Conservation (phyloP, 1,140 invertebrate species). For the Atta texana region DNA sequence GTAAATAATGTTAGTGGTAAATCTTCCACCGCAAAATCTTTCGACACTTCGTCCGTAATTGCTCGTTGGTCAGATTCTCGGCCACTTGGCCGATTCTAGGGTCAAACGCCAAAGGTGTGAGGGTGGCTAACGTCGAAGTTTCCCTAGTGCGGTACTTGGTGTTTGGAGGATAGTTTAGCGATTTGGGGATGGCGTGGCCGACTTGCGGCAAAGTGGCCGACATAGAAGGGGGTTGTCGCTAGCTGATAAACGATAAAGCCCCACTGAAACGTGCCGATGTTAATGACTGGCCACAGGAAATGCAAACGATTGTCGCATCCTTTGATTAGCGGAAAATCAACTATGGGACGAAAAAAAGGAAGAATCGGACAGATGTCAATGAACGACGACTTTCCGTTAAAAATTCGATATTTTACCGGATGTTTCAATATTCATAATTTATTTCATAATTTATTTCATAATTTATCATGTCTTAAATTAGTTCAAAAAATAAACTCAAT, state of each 20-base stretch:
- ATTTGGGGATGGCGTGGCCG: slow-evolving; percentile 78
- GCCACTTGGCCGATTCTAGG: slow-evolving; percentile 75
- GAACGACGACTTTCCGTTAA: slow-evolving; percentile 22
- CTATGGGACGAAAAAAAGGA: slow-evolving; percentile 45
- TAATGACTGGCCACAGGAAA: slow-evolving; percentile 61
- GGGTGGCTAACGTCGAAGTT: slow-evolving; percentile 77
- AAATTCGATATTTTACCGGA: slow-evolving; percentile 30
- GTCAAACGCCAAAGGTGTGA: slow-evolving; percentile 71
- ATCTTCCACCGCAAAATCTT: slow-evolving; percentile 70
- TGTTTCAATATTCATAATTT: background rate
- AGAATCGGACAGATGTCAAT: slow-evolving; percentile 44
- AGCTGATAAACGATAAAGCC: slow-evolving; percentile 66
- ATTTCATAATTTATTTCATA: slow-evolving; percentile 23
- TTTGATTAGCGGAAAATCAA: slow-evolving; percentile 71
- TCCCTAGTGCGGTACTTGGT: slow-evolving; percentile 80
- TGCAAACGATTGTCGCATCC: slow-evolving; percentile 65
- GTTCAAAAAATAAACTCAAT: background rate
- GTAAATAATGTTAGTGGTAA: slow-evolving; percentile 62
- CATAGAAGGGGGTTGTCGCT: slow-evolving; percentile 68
- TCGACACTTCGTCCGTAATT: slow-evolving; percentile 69
- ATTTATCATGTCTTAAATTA: background rate
- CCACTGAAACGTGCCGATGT: slow-evolving; percentile 52
- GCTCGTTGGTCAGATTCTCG: slow-evolving; percentile 73
- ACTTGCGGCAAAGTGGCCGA: slow-evolving; percentile 80
- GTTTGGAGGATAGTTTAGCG: slow-evolving; percentile 83